Evolutionary conservation across 2,888 invertebrate genomes (phyloP).

Genomic region (Tetrapedia diversipes): DNA sequence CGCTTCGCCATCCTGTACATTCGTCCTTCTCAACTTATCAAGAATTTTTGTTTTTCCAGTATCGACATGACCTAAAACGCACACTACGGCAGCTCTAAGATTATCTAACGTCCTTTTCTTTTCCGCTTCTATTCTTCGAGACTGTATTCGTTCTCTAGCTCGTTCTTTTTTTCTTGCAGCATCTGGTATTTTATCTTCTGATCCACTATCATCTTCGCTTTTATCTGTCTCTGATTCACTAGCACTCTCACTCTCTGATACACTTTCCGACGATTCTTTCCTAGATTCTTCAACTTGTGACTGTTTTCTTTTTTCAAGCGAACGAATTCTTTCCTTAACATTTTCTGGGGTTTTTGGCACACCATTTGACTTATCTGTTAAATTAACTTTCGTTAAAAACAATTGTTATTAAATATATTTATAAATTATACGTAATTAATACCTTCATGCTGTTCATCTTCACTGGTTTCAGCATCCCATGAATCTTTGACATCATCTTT

Average conservation of each 20-base stretch:
- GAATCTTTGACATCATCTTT: constrained; percentile 89
- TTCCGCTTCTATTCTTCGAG: constrained; percentile 88
- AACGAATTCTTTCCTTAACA: constrained; percentile 61
- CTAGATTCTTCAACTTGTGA: constrained; percentile 72
- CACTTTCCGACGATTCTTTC: constrained; percentile 82
- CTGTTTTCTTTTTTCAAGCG: constrained; percentile 39
- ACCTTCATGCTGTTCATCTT: constrained; percentile 84
- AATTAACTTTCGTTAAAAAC: background rate
- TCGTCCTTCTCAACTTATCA: constrained; percentile 95
- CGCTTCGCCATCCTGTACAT: constrained; percentile 97
- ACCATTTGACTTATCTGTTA: constrained; percentile 76
- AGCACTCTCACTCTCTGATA: constrained; percentile 83
- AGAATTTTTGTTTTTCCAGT: constrained; percentile 99
- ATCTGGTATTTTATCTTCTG: constrained; percentile 88
- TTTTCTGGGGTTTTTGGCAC: constrained; percentile 67
- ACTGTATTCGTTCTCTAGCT: constrained; percentile 89
- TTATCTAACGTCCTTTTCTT: constrained; percentile 87
- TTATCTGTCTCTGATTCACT: constrained; percentile 85
- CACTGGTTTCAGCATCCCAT: constrained; percentile 92
- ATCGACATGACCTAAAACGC: constrained; percentile 99
- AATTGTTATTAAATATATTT: background rate
- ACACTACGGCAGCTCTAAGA: constrained; percentile 97
- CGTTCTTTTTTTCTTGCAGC: constrained; percentile 90
- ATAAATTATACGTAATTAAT: constrained; percentile 13
- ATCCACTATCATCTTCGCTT: constrained; percentile 81